phyloP scores from a whole-genome alignment of 2,113 vertebrate genomes.

The Carassius carassius region DNA sequence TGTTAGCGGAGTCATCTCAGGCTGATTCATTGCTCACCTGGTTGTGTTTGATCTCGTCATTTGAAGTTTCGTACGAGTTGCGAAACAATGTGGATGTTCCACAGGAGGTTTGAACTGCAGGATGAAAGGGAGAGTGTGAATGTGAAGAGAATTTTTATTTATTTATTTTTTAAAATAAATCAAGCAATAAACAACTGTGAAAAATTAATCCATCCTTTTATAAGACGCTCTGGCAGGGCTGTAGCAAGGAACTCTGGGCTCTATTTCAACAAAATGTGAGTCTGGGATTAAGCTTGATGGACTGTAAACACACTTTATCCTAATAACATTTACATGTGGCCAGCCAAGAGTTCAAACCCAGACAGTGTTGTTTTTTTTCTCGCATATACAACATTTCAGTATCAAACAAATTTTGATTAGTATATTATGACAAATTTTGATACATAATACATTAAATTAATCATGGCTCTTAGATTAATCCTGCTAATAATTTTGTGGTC shows the following conservation, averaged over 20 bases:
- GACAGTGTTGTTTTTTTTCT: background rate
- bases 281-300: background rate
- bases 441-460: background rate
- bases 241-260: background rate
- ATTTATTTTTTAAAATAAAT: background rate
- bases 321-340: background rate
- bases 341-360: background rate
- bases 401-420: background rate
- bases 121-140: slow-evolving; percentile 21
- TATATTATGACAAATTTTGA: background rate
- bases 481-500: background rate
- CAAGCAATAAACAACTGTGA: background rate
- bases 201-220: background rate
- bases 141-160: background rate
- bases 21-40: slow-evolving; percentile 76
- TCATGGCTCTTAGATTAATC: background rate
- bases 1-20: background rate
- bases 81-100: slow-evolving; percentile 95
- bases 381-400: background rate
- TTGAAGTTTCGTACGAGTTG: slow-evolving; percentile 91
- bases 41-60: slow-evolving; percentile 95
- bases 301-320: background rate
- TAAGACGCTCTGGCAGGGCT: background rate
- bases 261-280: background rate
- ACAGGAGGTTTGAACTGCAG: slow-evolving; percentile 85